Conservation (phyloP, 2,888 invertebrate species). For the Dolichopus griseipennis region DNA sequence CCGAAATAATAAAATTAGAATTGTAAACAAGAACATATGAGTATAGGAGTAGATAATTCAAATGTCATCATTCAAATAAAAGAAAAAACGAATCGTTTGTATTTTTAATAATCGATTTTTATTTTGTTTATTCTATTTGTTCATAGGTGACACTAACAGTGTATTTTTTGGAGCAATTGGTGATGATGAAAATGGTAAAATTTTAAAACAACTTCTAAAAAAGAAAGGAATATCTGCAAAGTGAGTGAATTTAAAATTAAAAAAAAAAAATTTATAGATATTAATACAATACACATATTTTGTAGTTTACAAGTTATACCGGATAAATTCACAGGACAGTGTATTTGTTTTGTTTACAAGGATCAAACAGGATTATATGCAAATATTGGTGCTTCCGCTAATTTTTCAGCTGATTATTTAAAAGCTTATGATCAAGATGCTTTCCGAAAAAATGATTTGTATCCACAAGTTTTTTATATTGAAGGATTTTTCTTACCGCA, state of each 20-base stretch:
- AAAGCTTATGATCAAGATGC: slow-evolving; percentile 23
- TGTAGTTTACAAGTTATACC: slow-evolving; percentile 34
- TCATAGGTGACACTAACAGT: slow-evolving; percentile 39
- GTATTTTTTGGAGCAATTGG: slow-evolving; percentile 49
- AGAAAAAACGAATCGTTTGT: too few relatives aligned
- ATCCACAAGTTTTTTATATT: slow-evolving; percentile 44
- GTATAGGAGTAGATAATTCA: too few relatives aligned
- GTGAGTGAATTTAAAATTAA: slow-evolving; percentile 25
- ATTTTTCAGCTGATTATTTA: slow-evolving; percentile 38
- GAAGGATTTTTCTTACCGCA: slow-evolving; percentile 53
- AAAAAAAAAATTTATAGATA: background rate
- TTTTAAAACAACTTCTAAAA: slow-evolving; percentile 38
- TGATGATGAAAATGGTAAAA: slow-evolving; percentile 43
- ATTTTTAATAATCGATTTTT: too few relatives aligned
- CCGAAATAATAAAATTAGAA: background rate
- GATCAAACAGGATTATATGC: slow-evolving; percentile 46
- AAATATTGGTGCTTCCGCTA: slow-evolving; percentile 48
- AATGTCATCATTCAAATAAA: too few relatives aligned
- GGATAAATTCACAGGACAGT: slow-evolving; percentile 45
- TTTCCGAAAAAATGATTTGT: slow-evolving; percentile 24
- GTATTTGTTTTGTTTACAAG: slow-evolving; percentile 45
- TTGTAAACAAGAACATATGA: background rate
- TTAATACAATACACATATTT: slow-evolving; percentile 16
- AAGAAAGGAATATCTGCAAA: slow-evolving; percentile 42
- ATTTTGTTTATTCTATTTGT: background rate